Percentiles rank a stretch among this genome's conserved stretches.
Evolutionary conservation across 2,888 invertebrate genomes (phyloP).

Genomic region (Apoda limacodes): DNA sequence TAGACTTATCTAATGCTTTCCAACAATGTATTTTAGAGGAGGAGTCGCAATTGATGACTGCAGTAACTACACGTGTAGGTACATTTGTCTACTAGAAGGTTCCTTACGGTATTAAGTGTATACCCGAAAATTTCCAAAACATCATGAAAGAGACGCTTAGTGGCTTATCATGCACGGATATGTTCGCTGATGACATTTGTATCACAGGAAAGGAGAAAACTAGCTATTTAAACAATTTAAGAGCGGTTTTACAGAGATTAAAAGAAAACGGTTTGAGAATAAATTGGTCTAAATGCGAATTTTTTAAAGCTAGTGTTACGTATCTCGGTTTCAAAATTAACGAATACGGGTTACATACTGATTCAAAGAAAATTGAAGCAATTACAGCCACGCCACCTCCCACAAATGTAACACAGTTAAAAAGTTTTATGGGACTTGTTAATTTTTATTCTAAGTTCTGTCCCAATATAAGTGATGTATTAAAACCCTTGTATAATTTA

Average conservation of each 20-base stretch:
- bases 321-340: constrained; percentile 19
- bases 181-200: constrained; percentile 18
- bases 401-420: constrained; percentile 6
- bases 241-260: constrained; percentile 17
- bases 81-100: constrained; percentile 17
- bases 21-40: constrained; percentile 15
- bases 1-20: constrained; percentile 21
- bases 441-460: constrained; percentile 4
- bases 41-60: constrained; percentile 18
- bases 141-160: constrained; percentile 20
- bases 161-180: constrained; percentile 10
- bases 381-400: constrained; percentile 13
- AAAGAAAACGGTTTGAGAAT: constrained; percentile 12
- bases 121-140: constrained; percentile 25
- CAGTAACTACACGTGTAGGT: constrained; percentile 20
- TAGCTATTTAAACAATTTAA: constrained; percentile 15
- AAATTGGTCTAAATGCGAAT: constrained; percentile 18
- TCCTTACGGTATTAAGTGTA: constrained; percentile 18
- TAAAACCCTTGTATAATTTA: constrained; percentile 3
- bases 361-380: constrained; percentile 10
- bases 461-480: constrained; percentile 2
- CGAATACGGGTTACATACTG: constrained; percentile 19
- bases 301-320: constrained; percentile 18
- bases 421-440: constrained; percentile 1
- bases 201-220: constrained; percentile 12